A percentile compares a stretch with the other conserved stretches of the same genome.
Conservation (phyloP, 1,140 invertebrate species). For the Danaus melanippus region DNA sequence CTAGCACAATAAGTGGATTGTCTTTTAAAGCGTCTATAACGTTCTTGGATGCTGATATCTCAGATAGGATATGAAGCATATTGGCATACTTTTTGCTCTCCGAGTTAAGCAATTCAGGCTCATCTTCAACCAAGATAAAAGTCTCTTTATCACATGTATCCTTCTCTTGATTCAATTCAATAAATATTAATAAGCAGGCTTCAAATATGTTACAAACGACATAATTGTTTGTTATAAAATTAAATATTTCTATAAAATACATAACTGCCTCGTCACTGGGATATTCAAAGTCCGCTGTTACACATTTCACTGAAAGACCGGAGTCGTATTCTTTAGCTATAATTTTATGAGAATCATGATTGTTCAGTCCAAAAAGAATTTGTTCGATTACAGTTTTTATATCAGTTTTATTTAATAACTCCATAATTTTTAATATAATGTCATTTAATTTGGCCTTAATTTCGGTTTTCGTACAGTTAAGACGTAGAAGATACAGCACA, state of each 20-base stretch:
- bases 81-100: constrained; percentile 47
- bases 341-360: constrained; percentile 12
- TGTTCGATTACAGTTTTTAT: constrained; percentile 26
- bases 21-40: constrained; percentile 47
- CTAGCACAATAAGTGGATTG: constrained; percentile 45
- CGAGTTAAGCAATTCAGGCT: constrained; percentile 45
- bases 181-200: constrained; percentile 35
- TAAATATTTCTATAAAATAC: constrained; percentile 43
- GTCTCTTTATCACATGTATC: constrained; percentile 31
- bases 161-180: constrained; percentile 32
- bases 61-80: constrained; percentile 46
- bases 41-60: constrained; percentile 48
- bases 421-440: constrained; percentile 53
- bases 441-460: constrained; percentile 49
- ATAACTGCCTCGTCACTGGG: constrained; percentile 28
- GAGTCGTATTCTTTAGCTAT: constrained; percentile 48
- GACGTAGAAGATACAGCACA: constrained; percentile 44
- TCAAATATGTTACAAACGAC: constrained; percentile 37
- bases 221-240: constrained; percentile 22
- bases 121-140: constrained; percentile 47
- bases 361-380: constrained; percentile 38
- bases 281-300: constrained; percentile 18
- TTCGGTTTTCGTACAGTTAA: constrained; percentile 39
- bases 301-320: constrained; percentile 46
- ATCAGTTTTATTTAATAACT: constrained; percentile 30